Evolutionary conservation across 2,113 vertebrate genomes (phyloP).

Genomic region (Collichthys lucidus): DNA sequence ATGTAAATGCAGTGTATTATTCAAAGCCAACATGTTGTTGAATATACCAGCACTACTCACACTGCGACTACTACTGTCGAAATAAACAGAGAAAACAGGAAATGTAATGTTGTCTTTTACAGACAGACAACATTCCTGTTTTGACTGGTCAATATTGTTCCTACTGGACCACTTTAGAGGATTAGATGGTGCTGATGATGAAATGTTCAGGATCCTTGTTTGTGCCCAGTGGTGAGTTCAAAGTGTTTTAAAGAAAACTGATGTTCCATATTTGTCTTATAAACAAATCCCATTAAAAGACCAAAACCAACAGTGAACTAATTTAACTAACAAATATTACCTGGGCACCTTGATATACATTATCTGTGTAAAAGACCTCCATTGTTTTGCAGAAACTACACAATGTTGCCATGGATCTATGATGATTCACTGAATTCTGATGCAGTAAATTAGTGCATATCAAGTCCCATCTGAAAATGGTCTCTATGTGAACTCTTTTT

Average conservation of each 20-base stretch:
- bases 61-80: background rate
- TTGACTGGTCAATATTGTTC: background rate
- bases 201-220: background rate
- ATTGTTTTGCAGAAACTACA: no score
- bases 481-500: background rate
- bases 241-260: background rate
- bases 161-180: background rate
- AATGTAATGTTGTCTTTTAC: background rate
- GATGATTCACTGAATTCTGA: background rate
- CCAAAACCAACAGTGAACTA: no score
- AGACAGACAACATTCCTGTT: background rate
- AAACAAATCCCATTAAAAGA: background rate
- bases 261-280: background rate
- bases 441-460: no score
- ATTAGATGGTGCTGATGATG: background rate
- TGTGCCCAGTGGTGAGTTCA: background rate
- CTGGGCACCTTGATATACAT: background rate
- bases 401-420: no score
- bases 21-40: background rate
- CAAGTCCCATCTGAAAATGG: background rate
- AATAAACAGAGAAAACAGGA: background rate
- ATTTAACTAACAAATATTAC: no score
- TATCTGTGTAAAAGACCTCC: no score
- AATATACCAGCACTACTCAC: background rate
- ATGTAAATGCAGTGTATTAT: no score